phyloP scores from a whole-genome alignment of 1,140 invertebrate species.

The Harlomillsia oculata region DNA sequence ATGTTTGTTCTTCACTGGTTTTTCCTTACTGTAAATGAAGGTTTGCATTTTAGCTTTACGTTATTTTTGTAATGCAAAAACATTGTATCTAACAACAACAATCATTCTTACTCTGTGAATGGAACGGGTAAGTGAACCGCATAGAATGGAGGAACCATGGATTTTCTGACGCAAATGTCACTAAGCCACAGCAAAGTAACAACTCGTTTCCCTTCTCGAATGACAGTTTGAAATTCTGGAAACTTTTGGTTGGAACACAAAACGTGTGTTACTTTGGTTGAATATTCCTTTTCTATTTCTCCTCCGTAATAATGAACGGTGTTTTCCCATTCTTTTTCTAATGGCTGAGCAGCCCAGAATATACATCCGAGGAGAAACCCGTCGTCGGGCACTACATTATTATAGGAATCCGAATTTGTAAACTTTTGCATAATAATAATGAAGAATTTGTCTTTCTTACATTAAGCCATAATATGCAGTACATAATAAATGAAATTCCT shows the following conservation, averaged over 20 bases:
- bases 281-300: constrained; percentile 75
- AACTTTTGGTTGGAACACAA: constrained; percentile 80
- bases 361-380: constrained; percentile 83
- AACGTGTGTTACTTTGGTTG: constrained; percentile 77
- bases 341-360: constrained; percentile 47
- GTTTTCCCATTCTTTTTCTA: constrained; percentile 55
- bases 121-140: constrained; percentile 80
- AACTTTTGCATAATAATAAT: no score
- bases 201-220: constrained; percentile 70
- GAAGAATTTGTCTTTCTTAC: constrained; percentile 31
- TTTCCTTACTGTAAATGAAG: constrained; percentile 40
- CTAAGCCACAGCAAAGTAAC: constrained; percentile 91
- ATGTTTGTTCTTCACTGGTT: constrained; percentile 51
- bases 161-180: constrained; percentile 72
- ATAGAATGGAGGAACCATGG: constrained; percentile 80
- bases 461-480: constrained; percentile 11
- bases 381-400: constrained; percentile 74
- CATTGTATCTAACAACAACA: not conserved
- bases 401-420: no score
- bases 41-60: not conserved
- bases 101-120: constrained; percentile 45
- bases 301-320: constrained; percentile 78
- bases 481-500: constrained; percentile 21
- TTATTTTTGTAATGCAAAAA: not conserved
- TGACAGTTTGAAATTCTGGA: constrained; percentile 67